Evolutionary conservation across 2,797 vertebrate genomes (phyloP), one percentile per base, ranked within the genome.

Genomic region (Champsocephalus esox): DNA sequence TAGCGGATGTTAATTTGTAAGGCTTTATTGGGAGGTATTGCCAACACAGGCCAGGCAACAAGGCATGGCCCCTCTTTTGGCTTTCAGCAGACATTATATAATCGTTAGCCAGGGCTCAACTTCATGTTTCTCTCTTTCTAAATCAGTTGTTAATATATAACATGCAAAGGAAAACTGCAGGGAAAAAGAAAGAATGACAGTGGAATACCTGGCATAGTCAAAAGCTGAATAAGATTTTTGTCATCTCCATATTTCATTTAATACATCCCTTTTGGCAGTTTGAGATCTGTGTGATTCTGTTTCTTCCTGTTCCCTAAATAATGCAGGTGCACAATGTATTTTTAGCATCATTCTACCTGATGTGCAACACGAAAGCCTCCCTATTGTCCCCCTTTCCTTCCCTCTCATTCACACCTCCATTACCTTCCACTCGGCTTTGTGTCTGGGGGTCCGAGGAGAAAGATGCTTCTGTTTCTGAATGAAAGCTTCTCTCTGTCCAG

Each of bases 1-100:
- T 76, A 89, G 89, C 87, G 88, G 92, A 92, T 92, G 92, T 93
- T 92, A 83, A 94, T 93, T 95, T 93, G 90, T 64, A 57, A 85
- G 89, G 75, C 76, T 92, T 94, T 92, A 89, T 88, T 91, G 71
- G 65, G 77, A 85, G 76, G 72, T 79, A 79, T 67, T 88, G 86
- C 34, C 78, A 92, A 92, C 91, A 89, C 81, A 83, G 80, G 85
- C 83, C 88, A 92, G 75, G 86, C 83, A 87, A 71, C 62, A 28
- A 79, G 70, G 74, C 78, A 78, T 66, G 14, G 80, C 82, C 73
- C 75, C 79, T 75, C 70, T 87, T 79, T 89, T 87, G 80, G 87
- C 88, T 92, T 82, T 73, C 69, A 80, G 81, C 72, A 70, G 82
- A 70, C 66, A 77, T 89, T 89, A 88, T 86, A 88, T 92, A 92